A percentile compares a stretch with the other conserved stretches of the same genome.
phyloP scores from a whole-genome alignment of 2,113 vertebrate species.

The Embiotoca jacksoni region DNA sequence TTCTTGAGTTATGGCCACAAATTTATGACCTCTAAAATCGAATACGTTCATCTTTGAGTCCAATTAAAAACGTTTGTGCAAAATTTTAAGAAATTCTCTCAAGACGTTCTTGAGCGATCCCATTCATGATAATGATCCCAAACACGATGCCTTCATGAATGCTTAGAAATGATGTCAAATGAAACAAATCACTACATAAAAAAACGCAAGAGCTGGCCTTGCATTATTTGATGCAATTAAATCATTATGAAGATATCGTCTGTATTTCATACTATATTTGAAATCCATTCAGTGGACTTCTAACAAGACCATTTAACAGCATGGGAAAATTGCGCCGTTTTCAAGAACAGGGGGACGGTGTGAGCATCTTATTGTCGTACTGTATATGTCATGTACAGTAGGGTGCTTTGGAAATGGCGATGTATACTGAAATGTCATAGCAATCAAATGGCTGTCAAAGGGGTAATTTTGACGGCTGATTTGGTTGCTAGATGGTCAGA shows the following conservation, averaged over 20 bases:
- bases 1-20: too few species aligned
- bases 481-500: constrained; percentile 35
- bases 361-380: constrained; percentile 38
- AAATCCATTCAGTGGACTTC: constrained; percentile 6
- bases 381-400: constrained; percentile 47
- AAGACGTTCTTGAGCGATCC: too few species aligned
- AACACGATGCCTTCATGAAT: background rate
- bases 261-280: constrained; percentile 12
- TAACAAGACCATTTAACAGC: constrained; percentile 12
- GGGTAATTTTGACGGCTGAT: constrained; percentile 53
- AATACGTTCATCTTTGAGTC: too few species aligned
- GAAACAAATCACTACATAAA: constrained; percentile 6
- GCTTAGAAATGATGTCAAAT: background rate
- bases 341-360: constrained; percentile 10
- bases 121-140: too few species aligned
- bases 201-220: background rate
- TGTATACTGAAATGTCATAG: constrained; percentile 69
- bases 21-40: too few species aligned
- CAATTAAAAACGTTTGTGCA: too few species aligned
- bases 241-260: background rate
- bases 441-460: constrained; percentile 56
- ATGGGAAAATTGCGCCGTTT: constrained; percentile 34
- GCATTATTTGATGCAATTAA: constrained; percentile 10
- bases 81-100: too few species aligned
- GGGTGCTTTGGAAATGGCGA: constrained; percentile 24